Conservation (phyloP, 2,797 vertebrate genomes). For the Manis javanica region DNA sequence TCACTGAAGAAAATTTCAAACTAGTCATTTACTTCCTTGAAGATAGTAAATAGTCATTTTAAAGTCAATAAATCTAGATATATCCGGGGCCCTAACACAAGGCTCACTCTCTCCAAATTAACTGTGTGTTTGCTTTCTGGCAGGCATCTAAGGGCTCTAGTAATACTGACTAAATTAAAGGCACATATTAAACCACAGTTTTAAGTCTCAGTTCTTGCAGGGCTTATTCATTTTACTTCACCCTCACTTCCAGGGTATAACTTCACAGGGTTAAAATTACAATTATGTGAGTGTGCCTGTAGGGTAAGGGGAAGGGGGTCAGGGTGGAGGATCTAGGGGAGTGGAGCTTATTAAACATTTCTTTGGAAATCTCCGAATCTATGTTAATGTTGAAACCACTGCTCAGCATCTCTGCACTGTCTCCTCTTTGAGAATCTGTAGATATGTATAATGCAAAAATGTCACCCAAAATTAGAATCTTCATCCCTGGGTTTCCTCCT, state of each 20-base stretch:
- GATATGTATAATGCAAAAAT: neutral
- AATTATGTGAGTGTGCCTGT: neutral
- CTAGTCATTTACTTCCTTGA: slow-evolving; percentile 2
- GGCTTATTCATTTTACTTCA: neutral
- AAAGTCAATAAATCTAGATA: neutral
- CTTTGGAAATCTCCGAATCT: neutral
- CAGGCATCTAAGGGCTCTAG: neutral
- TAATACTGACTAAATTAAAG: neutral
- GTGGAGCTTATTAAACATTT: neutral
- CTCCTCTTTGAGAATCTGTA: neutral
- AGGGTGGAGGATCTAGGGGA: neutral
- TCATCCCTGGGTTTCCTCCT: neutral
- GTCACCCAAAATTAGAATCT: neutral
- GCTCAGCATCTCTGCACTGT: neutral
- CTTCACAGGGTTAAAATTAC: neutral
- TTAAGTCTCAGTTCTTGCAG: neutral
- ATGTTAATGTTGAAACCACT: neutral
- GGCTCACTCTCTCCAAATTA: neutral
- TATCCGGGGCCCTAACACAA: neutral
- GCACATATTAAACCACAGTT: neutral
- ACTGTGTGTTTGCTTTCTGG: neutral
- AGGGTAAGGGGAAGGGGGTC: neutral
- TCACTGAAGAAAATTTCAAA: slow-evolving; percentile 1
- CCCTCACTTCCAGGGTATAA: neutral
- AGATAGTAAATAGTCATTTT: neutral